Evolutionary conservation across 2,888 invertebrate genomes (phyloP), one percentile per base, ranked within the genome.

Genomic region (Caprella mutica): DNA sequence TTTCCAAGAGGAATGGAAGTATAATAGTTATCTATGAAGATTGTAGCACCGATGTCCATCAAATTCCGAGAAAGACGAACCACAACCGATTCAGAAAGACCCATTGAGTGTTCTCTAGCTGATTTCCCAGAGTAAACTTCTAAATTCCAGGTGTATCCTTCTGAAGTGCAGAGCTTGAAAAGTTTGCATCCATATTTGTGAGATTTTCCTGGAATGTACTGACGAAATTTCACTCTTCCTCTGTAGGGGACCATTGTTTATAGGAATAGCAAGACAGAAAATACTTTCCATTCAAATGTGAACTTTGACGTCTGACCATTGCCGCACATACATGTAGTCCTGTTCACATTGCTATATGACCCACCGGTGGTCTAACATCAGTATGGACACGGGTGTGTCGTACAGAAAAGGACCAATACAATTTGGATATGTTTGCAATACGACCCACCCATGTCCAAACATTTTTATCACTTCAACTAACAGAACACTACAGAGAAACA

Each of bases 131-230:
- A 50, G 40, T 50, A 50, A 9, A 56, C n/a, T 38, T 50, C 40
- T 23, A 44, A 55, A 26, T 56, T 50, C 29, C 55, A 55, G 5
- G 55, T 55, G 23, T 50, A 50, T 38, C 50, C 50, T 26, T 56
- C 56, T 29, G 42, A 23, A 19, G 50, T 29, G 42, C 56, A 50
- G 12, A 57, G 44, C 50, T 57, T 57, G 44, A 52, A 57, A 17
- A 53, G 1, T 53, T 53, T 57, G 24, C 52, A 52, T 9, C 57
- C 57, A 53, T 57, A 57, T 53, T 53, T 46, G 17, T 52, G 46
- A n/a, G 52, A 23, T 46, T 52, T 57, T 30, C 57, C 51, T 26
- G 55, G 55, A 55, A 51, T 51, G 17, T 51, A 52, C 40, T 52
- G 56, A 12, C 51, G 23, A 33, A 56, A 51, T 24, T n/a, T 27